Percentiles rank a stretch among this genome's conserved stretches.
Conservation (phyloP, 2,113 vertebrate genomes). For the Oryzias curvinotus region DNA sequence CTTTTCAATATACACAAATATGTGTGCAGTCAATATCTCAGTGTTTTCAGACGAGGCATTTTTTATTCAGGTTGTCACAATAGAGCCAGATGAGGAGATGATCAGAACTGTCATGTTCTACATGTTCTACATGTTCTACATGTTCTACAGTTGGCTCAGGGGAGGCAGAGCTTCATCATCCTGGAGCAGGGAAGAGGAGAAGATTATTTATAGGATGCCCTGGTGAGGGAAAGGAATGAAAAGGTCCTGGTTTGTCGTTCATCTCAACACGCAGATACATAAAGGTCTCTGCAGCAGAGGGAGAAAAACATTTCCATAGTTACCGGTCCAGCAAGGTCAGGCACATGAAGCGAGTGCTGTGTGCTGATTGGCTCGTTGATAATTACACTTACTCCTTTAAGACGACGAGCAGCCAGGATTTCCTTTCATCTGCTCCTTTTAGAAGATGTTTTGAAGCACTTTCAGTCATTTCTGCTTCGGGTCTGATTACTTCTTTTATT, state of each 20-base stretch:
- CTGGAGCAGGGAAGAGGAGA: conserved; percentile 33
- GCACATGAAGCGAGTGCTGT: conserved; percentile 66
- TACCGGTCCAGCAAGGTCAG: conserved; percentile 75
- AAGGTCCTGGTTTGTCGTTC: conserved; percentile 52
- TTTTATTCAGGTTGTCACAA: conserved; percentile 61
- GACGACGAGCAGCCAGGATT: conserved; percentile 61
- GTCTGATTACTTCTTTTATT: conserved; percentile 65
- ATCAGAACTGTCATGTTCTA: conserved; percentile 47
- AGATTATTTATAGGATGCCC: conserved; percentile 47
- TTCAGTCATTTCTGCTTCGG: conserved; percentile 55
- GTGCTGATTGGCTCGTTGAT: conserved; percentile 69
- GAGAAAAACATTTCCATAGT: conserved; percentile 73
- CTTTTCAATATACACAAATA: conserved; percentile 27
- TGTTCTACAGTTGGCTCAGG: too few relatives aligned
- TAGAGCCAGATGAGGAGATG: conserved; percentile 53
- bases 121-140: too few relatives aligned
- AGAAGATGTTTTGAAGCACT: conserved; percentile 61
- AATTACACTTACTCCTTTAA: conserved; percentile 75
- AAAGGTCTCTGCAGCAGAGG: conserved; percentile 21
- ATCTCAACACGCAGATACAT: conserved; percentile 4
- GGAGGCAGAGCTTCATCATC: conserved; percentile 25
- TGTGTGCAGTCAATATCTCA: conserved; percentile 60
- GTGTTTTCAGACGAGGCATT: conserved; percentile 51
- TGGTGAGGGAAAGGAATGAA: conserved; percentile 30
- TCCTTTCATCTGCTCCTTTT: conserved; percentile 39